Percentiles rank a stretch among this genome's conserved stretches.
Conservation (phyloP, 2,113 vertebrate genomes). For the Tachuris rubrigastra region DNA sequence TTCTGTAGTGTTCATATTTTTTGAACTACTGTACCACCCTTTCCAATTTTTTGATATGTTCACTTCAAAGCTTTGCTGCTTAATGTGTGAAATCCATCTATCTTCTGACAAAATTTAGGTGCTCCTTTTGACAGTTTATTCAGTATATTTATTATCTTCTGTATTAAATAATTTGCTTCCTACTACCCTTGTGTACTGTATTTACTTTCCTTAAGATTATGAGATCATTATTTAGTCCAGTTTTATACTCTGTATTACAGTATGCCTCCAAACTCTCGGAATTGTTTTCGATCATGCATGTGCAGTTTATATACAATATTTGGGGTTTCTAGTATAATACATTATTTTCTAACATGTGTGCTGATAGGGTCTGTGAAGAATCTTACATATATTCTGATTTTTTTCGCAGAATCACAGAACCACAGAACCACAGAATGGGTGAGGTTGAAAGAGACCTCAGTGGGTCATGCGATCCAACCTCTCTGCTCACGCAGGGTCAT, state of each 20-base stretch:
- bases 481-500: background rate
- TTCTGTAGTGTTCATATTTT: background rate
- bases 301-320: background rate
- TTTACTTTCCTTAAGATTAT: background rate
- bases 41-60: background rate
- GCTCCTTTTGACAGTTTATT: slow-evolving; percentile 1
- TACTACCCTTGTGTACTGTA: background rate
- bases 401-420: background rate
- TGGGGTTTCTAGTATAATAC: background rate
- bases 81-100: background rate
- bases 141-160: background rate
- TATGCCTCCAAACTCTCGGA: background rate
- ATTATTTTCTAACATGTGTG: background rate
- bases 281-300: background rate
- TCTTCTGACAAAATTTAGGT: background rate
- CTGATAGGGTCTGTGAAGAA: background rate
- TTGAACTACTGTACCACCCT: background rate
- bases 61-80: background rate
- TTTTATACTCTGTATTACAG: background rate
- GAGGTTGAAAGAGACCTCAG: background rate
- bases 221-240: background rate
- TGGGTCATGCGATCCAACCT: rapidly evolving
- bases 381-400: background rate
- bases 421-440: background rate
- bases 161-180: background rate